Evolutionary conservation across 2,888 invertebrate species (phyloP), one percentile per base, ranked within the genome.

Genomic region (Drosophila tanythrix): DNA sequence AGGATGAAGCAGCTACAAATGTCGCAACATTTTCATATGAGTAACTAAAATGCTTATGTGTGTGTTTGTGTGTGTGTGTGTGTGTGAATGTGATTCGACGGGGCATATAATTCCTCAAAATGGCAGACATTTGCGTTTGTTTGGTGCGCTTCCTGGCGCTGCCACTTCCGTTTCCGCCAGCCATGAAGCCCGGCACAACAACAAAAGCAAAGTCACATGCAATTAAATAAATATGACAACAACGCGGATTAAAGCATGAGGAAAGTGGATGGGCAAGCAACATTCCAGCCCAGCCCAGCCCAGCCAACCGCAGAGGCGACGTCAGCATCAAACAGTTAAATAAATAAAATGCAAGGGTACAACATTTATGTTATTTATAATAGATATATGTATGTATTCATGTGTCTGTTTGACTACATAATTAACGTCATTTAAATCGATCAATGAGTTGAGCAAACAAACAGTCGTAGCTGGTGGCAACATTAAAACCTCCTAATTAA

Each of bases 51-150:
- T 50, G 57, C 18, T 58, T 48, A 36, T 35, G 60, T 18, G 60
- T 40, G 38, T 46, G 62, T 35, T 56, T 31, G 58, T 40, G 70
- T 60, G 52, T 25, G 57, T 38, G 52, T 51, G 57, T 65, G 68
- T 40, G 65, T 60, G 63, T 40, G 40, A 59, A 43, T 64, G 62
- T 60, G 63, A 72, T 70, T 75, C 70, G 76, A 74, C 69, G 67
- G 82, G 77, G 83, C 78, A 88, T 76, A 82, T 84, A 81, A 82
- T 87, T 89, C 84, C 81, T 87, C 88, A 86, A 86, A 86, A 86
- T 87, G 74, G 79, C 89, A 89, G 88, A 89, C 89, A 88, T 88
- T 88, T 89, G 89, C 83, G 89, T 89, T 87, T 88, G 89, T 82
- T 83, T 86, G 88, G 88, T 77, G 83, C 89, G 83, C 83, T 89